Percentiles rank a stretch among this genome's conserved stretches.
Evolutionary conservation across 2,888 invertebrate species (phyloP).

Genomic region (Cantharis flavilabris): DNA sequence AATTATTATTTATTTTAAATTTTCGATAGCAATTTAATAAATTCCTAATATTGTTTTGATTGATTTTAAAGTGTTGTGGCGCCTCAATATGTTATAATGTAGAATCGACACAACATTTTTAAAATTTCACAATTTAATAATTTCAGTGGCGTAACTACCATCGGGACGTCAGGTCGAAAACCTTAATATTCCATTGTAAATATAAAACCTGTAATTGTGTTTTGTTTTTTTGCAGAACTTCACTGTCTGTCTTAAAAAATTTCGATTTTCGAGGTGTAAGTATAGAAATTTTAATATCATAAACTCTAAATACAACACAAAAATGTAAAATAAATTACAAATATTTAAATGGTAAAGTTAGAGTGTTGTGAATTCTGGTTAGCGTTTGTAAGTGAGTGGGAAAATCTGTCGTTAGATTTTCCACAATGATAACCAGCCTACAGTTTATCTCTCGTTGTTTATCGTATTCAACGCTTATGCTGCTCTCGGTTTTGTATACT

Average conservation of each 20-base stretch:
- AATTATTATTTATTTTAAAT: not conserved
- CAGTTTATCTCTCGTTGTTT: slow-evolving; percentile 64
- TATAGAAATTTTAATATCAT: not conserved
- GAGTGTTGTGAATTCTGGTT: slow-evolving; percentile 57
- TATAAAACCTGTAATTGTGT: too few species aligned
- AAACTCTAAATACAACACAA: not conserved
- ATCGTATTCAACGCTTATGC: slow-evolving; percentile 61
- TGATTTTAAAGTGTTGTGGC: not conserved
- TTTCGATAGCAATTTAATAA: not conserved
- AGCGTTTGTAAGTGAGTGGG: slow-evolving; percentile 60
- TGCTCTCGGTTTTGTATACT: slow-evolving; percentile 51
- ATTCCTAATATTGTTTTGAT: not conserved
- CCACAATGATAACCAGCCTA: slow-evolving; percentile 62
- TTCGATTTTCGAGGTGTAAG: not conserved
- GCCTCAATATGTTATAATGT: not conserved
- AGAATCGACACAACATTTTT: not conserved
- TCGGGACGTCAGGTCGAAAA: not conserved
- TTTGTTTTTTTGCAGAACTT: too few species aligned
- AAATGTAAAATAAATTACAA: not conserved
- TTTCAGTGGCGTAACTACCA: not conserved
- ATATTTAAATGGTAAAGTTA: slow-evolving; percentile 48
- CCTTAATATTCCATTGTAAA: too few species aligned
- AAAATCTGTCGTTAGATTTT: slow-evolving; percentile 64
- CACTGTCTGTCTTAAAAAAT: too few species aligned
- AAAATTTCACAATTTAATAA: not conserved